Conservation (phyloP, 2,113 vertebrate species). For the Atherinomorus stipes region DNA sequence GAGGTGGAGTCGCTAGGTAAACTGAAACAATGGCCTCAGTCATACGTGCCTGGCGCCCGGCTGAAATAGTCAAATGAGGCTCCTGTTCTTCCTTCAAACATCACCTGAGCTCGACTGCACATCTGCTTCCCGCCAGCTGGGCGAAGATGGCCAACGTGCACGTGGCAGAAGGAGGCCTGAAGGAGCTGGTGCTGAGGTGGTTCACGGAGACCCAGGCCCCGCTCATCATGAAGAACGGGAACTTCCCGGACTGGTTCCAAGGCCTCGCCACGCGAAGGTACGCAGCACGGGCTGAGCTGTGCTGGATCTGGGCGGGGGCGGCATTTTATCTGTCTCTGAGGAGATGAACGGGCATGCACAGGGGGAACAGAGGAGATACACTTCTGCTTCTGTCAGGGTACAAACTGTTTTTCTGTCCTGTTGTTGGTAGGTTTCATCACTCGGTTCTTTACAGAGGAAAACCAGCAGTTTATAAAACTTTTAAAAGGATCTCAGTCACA, state of each 20-base stretch:
- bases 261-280: slow-evolving; percentile 88
- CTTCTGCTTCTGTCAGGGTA: too few relatives aligned
- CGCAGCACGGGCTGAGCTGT: slow-evolving; percentile 49
- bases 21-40: slow-evolving; percentile 72
- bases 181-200: slow-evolving; percentile 84
- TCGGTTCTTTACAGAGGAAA: too few relatives aligned
- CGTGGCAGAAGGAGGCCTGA: slow-evolving; percentile 72
- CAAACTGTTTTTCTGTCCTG: too few relatives aligned
- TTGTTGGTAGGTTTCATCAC: too few relatives aligned
- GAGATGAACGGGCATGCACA: too few relatives aligned
- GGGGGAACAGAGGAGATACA: too few relatives aligned
- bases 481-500: too few relatives aligned
- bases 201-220: slow-evolving; percentile 87
- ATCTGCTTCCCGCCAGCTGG: not conserved
- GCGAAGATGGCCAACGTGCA: slow-evolving; percentile 70
- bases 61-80: slow-evolving; percentile 84
- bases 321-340: too few relatives aligned
- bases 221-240: slow-evolving; percentile 75
- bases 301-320: not conserved
- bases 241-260: slow-evolving; percentile 89
- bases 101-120: not conserved
- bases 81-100: slow-evolving; percentile 6
- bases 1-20: slow-evolving; percentile 28
- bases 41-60: slow-evolving; percentile 7
- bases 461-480: too few relatives aligned